Evolutionary conservation across 2,888 invertebrate species (phyloP).

Genomic region (Rotaria macrura): DNA sequence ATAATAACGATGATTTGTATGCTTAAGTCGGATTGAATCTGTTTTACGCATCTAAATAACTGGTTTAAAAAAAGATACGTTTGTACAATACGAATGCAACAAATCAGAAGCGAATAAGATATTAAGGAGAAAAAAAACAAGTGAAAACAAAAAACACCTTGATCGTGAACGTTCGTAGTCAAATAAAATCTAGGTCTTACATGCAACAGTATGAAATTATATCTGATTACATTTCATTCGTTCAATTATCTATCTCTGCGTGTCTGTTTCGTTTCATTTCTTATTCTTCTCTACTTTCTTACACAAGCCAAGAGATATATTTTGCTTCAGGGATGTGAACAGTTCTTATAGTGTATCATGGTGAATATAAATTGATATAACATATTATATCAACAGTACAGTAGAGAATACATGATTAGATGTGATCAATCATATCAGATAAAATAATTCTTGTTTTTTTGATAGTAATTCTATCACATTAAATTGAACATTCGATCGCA

Average conservation of each 20-base stretch:
- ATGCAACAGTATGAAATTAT: not conserved
- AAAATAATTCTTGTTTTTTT: not conserved
- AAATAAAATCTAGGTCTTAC: not conserved
- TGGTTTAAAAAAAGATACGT: not conserved
- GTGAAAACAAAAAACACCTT: not conserved
- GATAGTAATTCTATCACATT: too few relatives aligned
- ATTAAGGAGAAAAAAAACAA: too few relatives aligned
- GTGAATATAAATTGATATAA: not conserved
- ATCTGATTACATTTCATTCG: not conserved
- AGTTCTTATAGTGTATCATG: not conserved
- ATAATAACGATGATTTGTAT: too few relatives aligned
- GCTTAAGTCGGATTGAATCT: too few relatives aligned
- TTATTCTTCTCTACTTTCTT: not conserved
- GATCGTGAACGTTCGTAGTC: not conserved
- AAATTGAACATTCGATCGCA: too few relatives aligned
- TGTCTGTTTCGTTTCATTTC: not conserved
- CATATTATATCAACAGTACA: not conserved
- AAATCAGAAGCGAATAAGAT: not conserved
- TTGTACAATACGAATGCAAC: not conserved
- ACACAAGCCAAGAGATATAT: not conserved
- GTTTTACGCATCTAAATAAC: not conserved
- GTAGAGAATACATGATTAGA: not conserved
- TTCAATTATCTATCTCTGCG: not conserved
- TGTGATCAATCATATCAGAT: not conserved
- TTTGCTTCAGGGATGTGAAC: not conserved